These are phyloP conservation scores for Ichneumoninae sp. DNA, from an alignment of 2,888 invertebrate genomes.

Conservation along the genomic window DNA sequence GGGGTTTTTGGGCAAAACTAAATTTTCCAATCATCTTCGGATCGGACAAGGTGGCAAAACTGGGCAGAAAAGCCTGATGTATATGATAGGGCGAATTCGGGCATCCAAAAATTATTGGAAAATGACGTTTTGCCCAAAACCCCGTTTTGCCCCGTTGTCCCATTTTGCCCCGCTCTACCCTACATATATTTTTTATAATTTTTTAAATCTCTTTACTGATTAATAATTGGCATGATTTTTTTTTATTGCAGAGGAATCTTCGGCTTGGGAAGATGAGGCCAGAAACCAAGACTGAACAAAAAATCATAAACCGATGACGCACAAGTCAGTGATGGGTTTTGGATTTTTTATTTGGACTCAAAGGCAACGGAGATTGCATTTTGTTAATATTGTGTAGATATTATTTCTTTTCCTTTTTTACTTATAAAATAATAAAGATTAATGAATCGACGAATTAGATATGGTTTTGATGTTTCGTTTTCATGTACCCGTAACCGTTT, in stretches of 20 bases:
- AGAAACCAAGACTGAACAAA: conserved; percentile 16
- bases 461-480: not conserved
- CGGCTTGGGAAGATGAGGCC: conserved; percentile 17
- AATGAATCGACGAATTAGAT: not conserved
- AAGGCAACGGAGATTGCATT: not conserved
- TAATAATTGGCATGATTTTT: not conserved
- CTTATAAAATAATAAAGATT: not conserved
- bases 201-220: not conserved
- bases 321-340: not conserved
- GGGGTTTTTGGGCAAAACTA: too few relatives aligned
- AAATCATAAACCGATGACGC: not conserved
- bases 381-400: not conserved
- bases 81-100: too few relatives aligned
- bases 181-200: not conserved
- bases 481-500: too few relatives aligned
- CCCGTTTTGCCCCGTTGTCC: too few relatives aligned
- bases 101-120: too few relatives aligned
- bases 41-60: too few relatives aligned
- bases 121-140: too few relatives aligned
- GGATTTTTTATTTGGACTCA: not conserved
- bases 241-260: conserved; percentile 67
- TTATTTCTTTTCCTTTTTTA: not conserved
- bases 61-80: too few relatives aligned
- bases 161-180: too few relatives aligned
- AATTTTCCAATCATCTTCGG: too few relatives aligned